Evolutionary conservation across 1,140 invertebrate species (phyloP), one percentile per base, ranked within the genome.

Genomic region (Hormaphis cornu): DNA sequence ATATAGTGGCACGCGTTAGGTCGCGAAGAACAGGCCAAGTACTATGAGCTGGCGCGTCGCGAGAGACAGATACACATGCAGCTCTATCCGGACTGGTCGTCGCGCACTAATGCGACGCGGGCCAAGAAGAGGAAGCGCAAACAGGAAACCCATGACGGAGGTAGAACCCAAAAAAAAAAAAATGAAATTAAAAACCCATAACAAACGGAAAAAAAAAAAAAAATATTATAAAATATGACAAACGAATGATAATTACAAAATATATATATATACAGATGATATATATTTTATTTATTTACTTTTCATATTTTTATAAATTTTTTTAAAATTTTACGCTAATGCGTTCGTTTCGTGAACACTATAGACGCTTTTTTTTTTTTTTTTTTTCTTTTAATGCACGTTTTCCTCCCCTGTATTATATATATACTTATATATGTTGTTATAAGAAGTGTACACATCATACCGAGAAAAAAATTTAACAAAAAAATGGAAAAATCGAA

Each of bases 81-180:
- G 86, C 87, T 95, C 81, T 97, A 98, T 86, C 96, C 96, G 78
- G 93, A 95, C 84, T 99, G 97, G 97, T 94, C 91, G 82, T 91
- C 89, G 83, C 95, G 96, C 81, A 88, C 95, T 82, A 97, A 98
- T 86, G 90, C 91, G 83, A 89, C 91, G 84, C 90, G 91, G 83
- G 90, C 90, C 84, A 96, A 97, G 88, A 98, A 98, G 87, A 95
- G 96, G 88, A 97, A 95, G 84, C 87, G 93, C 86, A 97, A 96
- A 88, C 91, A 93, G 88, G 94, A 95, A 84, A 91, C 89, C 86
- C 90, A 87, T 84, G 93, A 93, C 87, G 93, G 90, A 91, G 90
- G 89, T 91, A 88, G 61, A 50, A 48, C 44, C 61, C 82, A 52
- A 50, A 44, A 61, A 61, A 61, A 59, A 35, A 58, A 18, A 48